phyloP scores from a whole-genome alignment of 2,113 vertebrate genomes.

The Paramisgurnus dabryanus region DNA sequence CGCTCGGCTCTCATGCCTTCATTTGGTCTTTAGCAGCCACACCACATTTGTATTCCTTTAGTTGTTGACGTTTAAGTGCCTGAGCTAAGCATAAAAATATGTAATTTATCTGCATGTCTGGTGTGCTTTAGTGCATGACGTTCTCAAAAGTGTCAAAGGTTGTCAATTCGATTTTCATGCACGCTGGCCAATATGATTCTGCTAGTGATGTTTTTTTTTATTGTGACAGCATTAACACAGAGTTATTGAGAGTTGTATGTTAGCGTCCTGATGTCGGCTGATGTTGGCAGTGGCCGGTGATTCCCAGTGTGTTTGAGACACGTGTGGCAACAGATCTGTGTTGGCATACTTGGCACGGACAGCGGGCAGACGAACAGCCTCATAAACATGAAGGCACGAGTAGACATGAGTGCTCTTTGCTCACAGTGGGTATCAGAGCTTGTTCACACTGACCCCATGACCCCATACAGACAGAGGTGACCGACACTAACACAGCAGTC shows the following conservation, averaged over 20 bases:
- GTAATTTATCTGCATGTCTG: neutral
- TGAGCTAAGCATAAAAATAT: neutral
- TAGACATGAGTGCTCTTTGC: neutral
- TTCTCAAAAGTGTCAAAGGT: neutral
- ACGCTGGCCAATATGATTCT: too few relatives aligned
- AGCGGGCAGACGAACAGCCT: neutral
- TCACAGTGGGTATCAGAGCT: neutral
- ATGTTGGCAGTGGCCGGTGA: neutral
- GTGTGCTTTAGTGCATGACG: neutral
- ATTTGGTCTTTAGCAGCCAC: neutral
- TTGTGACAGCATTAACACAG: too few relatives aligned
- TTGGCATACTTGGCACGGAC: slow-evolving; percentile 11
- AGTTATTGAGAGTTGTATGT: too few relatives aligned
- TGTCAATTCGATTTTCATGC: neutral
- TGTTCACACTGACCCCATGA: neutral
- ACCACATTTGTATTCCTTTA: neutral
- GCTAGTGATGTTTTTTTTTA: too few relatives aligned
- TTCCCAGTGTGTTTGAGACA: neutral
- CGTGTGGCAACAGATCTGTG: neutral
- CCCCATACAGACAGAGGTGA: neutral
- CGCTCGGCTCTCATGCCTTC: neutral
- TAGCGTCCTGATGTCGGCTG: neutral
- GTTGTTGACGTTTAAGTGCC: neutral
- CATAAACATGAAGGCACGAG: slow-evolving; percentile 3
- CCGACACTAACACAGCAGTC: neutral